Evolutionary conservation across 2,113 vertebrate genomes (phyloP), one percentile per base, ranked within the genome.

Genomic region (Anas platyrhynchos): DNA sequence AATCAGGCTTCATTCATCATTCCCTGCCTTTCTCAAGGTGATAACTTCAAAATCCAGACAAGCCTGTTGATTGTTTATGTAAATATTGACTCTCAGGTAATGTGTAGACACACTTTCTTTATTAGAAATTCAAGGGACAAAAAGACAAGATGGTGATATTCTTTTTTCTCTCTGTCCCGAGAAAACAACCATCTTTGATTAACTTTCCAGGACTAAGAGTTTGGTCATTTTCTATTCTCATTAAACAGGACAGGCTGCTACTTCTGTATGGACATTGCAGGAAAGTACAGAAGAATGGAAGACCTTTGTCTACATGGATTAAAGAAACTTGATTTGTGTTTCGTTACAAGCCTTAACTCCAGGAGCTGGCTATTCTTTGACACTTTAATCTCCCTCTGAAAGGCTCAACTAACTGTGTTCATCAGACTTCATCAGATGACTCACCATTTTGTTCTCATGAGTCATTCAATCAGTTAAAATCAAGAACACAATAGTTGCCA

Each of bases 311-410:
- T 92, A 69, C 29, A 76, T 54, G 48, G 67, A 94, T 95, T 94
- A 94, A 84, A 94, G 72, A 83, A 93, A 94, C 68, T 43, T 90
- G 83, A 94, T 84, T 87, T 95, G 89, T 74, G 75, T 79, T 94
- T 95, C 84, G 74, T 92, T 93, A 85, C 65, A 88, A 85, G 65
- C 48, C 68, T 91, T 88, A 89, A 83, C 72, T 86, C 79, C 85
- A 95, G 89, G 73, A 88, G 62, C 65, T 82, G 86, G 68, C 71
- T 62, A 89, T 91, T 96, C 85, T 95, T 90, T 69, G 86, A 88
- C 65, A 58, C 72, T 90, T 91, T 68, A 81, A 93, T 92, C 80
- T 84, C 83, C 73, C 69, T 25, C 68, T 89, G 77, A 95, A 91
- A 88, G 79, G 88, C 61, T 66, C 54, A 34, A 32, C 87, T 84